A percentile compares a stretch with the other conserved stretches of the same genome.
Conservation (phyloP, 2,797 vertebrate genomes). For the Pogonophryne albipinna region DNA sequence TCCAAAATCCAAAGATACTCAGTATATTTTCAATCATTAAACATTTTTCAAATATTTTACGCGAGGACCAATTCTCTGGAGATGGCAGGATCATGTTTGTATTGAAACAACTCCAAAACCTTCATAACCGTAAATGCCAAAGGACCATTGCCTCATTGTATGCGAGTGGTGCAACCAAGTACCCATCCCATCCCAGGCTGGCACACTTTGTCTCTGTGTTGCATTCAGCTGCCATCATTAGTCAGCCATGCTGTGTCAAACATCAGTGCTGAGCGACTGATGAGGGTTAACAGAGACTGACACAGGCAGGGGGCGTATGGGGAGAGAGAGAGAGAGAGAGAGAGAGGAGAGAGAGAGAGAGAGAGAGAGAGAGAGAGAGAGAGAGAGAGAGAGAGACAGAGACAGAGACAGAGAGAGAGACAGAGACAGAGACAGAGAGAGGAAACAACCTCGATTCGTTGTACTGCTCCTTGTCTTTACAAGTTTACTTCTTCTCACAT, state of each 20-base stretch:
- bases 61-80: too few species aligned
- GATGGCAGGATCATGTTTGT: not conserved
- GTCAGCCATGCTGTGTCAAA: conserved; percentile 60
- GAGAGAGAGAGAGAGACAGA: too few species aligned
- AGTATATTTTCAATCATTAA: not conserved
- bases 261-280: conserved; percentile 41
- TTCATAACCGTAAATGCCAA: not conserved
- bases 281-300: conserved; percentile 37
- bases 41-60: too few species aligned
- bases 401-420: not conserved
- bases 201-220: conserved; percentile 49
- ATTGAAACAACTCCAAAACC: not conserved
- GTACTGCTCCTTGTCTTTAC: not conserved
- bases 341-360: too few species aligned
- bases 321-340: not conserved
- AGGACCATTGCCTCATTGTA: conserved; percentile 15
- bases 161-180: conserved; percentile 20
- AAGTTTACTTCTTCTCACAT: conserved; percentile 6
- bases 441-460: conserved; percentile 10
- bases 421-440: too few species aligned
- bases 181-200: conserved; percentile 14
- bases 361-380: too few species aligned
- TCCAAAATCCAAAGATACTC: too few species aligned
- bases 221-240: conserved; percentile 48
- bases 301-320: conserved; percentile 36